A percentile compares a stretch with the other conserved stretches of the same genome.
These are phyloP conservation scores for Panthera uncia DNA, from an alignment of 2,113 vertebrate species.

Conservation along the genomic window DNA sequence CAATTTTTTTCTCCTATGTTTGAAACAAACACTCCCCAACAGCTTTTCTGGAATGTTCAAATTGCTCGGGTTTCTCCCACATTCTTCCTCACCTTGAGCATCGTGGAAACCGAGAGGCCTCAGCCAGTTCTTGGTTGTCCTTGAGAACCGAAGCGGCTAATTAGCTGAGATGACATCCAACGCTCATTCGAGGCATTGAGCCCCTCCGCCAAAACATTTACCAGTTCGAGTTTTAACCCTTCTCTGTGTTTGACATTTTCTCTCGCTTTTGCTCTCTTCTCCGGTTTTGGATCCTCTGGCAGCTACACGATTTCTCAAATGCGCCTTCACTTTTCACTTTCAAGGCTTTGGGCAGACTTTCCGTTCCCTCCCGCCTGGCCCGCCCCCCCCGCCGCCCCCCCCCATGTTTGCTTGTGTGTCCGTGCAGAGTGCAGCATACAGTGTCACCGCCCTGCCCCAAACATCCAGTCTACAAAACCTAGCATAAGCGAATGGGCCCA, in stretches of 20 bases:
- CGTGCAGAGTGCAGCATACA: accelerated
- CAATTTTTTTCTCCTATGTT: background rate
- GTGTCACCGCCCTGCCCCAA: accelerated
- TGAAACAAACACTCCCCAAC: background rate
- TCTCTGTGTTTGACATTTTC: background rate
- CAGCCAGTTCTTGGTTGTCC: background rate
- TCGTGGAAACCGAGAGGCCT: background rate
- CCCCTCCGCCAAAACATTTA: accelerated
- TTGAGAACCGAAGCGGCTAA: background rate
- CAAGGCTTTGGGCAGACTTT: background rate
- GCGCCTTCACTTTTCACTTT: background rate
- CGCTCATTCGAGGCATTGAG: accelerated
- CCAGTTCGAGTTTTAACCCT: background rate
- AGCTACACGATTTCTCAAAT: background rate
- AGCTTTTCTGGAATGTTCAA: background rate
- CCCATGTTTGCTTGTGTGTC: accelerated
- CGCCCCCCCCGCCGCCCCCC: background rate
- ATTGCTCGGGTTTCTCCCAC: accelerated
- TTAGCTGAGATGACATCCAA: background rate
- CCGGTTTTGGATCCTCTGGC: background rate
- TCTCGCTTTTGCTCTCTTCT: background rate
- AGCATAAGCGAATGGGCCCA: accelerated
- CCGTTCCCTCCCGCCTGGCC: background rate
- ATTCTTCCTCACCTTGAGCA: background rate
- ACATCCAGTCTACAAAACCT: accelerated